phyloP scores from a whole-genome alignment of 1,140 invertebrate species.

The Ooceraea biroi region DNA sequence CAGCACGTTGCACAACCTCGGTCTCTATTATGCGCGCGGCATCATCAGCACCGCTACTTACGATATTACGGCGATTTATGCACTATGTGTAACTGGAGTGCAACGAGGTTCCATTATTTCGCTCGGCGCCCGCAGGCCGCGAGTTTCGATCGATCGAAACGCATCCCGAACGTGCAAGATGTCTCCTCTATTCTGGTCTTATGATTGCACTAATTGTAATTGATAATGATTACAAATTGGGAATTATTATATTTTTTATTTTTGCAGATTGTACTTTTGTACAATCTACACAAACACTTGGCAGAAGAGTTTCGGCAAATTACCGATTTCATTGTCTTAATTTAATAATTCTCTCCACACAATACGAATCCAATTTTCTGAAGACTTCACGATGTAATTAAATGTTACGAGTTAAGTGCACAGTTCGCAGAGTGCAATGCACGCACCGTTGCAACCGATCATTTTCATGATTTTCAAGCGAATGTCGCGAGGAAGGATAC shows the following conservation, averaged over 20 bases:
- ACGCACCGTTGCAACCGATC: not conserved
- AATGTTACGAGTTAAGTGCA: not conserved
- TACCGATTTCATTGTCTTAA: too few relatives aligned
- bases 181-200: not conserved
- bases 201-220: too few relatives aligned
- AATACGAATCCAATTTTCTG: too few relatives aligned
- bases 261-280: too few relatives aligned
- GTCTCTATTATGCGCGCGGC: slow-evolving; percentile 34
- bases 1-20: slow-evolving; percentile 15
- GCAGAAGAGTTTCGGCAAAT: too few relatives aligned
- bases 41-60: slow-evolving; percentile 48
- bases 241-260: not conserved
- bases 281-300: too few relatives aligned
- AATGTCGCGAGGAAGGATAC: not conserved
- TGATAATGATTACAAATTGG: not conserved
- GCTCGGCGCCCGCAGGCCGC: not conserved
- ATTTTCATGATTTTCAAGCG: not conserved
- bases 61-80: slow-evolving; percentile 44
- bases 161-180: not conserved
- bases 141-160: not conserved
- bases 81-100: not conserved
- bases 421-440: not conserved
- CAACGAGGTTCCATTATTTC: slow-evolving; percentile 6
- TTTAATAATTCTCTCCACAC: too few relatives aligned
- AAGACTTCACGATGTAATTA: not conserved